Conservation (phyloP, 2,888 invertebrate genomes). For the Pristionchus entomophagus region DNA sequence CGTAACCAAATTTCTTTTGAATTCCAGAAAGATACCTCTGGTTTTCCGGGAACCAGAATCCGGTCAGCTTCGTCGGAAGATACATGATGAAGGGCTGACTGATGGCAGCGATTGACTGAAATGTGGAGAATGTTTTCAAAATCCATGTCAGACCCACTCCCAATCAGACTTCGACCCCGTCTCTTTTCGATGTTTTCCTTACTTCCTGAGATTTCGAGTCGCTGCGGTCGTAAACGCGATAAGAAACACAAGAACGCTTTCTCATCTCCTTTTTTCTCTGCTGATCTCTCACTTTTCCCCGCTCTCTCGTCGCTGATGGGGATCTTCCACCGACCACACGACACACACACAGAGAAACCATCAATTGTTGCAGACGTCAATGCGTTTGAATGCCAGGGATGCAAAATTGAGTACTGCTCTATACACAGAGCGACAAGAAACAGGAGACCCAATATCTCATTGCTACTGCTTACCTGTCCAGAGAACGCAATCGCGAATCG, state of each 20-base stretch:
- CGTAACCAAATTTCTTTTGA: background rate
- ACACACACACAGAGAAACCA: no score
- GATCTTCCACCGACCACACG: no score
- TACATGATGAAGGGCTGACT: constrained; percentile 80
- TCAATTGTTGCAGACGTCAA: no score
- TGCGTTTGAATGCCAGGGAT: no score
- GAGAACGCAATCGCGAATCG: constrained; percentile 53
- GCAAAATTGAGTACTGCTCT: no score
- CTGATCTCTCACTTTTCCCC: background rate
- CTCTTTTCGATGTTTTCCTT: background rate
- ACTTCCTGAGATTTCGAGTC: background rate
- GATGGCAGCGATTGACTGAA: constrained; percentile 77
- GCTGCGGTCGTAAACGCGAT: background rate
- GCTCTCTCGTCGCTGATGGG: background rate
- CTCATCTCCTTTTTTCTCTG: background rate
- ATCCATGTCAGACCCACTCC: no score
- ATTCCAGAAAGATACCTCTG: constrained; percentile 9
- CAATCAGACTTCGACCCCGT: background rate
- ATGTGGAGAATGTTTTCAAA: background rate
- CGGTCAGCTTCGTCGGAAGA: constrained; percentile 79
- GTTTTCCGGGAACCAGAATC: constrained; percentile 75
- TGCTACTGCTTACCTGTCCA: constrained; percentile 51
- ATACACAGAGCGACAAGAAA: background rate
- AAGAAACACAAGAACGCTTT: background rate
- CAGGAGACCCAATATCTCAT: background rate